Evolutionary conservation across 64 coral and sea anemone genomes (phyloP).

Genomic region (Actinia equina): DNA sequence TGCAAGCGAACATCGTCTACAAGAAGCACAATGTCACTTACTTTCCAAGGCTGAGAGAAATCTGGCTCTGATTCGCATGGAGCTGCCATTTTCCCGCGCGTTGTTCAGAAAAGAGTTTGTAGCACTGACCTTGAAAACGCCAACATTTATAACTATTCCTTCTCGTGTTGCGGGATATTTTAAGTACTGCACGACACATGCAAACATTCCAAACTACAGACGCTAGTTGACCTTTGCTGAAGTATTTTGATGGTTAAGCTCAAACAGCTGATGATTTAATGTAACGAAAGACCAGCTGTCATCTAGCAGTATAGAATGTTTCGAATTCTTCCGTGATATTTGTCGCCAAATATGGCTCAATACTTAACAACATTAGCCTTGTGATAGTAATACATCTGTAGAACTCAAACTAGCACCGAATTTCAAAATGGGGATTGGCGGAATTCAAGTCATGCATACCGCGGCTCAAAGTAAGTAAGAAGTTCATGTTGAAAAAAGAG

Average conservation of each 20-base stretch:
- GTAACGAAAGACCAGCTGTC: background rate
- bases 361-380: background rate
- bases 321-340: background rate
- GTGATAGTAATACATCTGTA: background rate
- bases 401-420: background rate
- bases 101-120: background rate
- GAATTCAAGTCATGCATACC: no score
- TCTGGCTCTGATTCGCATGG: background rate
- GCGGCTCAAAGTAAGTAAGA: no score
- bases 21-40: constrained; percentile 45
- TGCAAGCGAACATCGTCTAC: constrained; percentile 39
- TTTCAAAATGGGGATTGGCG: no score
- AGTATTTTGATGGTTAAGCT: background rate
- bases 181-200: background rate
- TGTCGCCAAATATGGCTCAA: background rate
- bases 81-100: background rate
- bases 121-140: background rate
- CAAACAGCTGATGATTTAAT: background rate
- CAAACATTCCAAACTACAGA: background rate
- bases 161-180: background rate
- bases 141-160: background rate
- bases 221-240: background rate
- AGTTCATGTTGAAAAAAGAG: no score
- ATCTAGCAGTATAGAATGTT: background rate
- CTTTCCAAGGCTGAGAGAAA: constrained; percentile 49